These are phyloP conservation scores for Melipona bicolor DNA, from an alignment of 2,888 invertebrate genomes.

Conservation along the genomic window DNA sequence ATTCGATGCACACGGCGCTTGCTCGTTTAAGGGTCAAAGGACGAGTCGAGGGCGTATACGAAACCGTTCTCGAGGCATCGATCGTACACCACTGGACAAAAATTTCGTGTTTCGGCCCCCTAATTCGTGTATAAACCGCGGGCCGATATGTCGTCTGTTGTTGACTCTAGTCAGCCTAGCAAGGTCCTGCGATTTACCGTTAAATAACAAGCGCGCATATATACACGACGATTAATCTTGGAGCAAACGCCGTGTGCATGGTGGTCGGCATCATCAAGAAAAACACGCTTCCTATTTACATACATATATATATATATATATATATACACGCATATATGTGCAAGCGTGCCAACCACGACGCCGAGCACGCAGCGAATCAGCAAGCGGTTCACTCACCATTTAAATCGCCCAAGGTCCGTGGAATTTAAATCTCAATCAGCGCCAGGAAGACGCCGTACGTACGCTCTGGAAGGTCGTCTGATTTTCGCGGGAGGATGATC, in stretches of 20 bases:
- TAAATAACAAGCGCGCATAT: slow-evolving; percentile 10
- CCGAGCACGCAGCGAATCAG: slow-evolving; percentile 27
- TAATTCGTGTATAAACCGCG: slow-evolving; percentile 30
- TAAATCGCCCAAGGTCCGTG: slow-evolving; percentile 76
- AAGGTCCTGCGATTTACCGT: slow-evolving; percentile 32
- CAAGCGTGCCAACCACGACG: slow-evolving; percentile 52
- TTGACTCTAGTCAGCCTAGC: not conserved
- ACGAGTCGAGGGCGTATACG: slow-evolving; percentile 70
- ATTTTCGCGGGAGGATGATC: slow-evolving; percentile 19
- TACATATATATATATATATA: not conserved
- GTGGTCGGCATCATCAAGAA: slow-evolving; percentile 10
- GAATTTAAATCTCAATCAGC: slow-evolving; percentile 79
- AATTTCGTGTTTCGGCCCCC: slow-evolving; percentile 58
- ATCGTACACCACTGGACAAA: slow-evolving; percentile 62
- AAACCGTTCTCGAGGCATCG: slow-evolving; percentile 69
- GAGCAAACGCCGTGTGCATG: slow-evolving; percentile 10
- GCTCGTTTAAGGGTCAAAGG: slow-evolving; percentile 73
- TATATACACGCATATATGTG: slow-evolving; percentile 18
- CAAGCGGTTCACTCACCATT: slow-evolving; percentile 76
- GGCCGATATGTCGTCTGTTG: not conserved
- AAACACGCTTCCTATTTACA: slow-evolving; percentile 37
- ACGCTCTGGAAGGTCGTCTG: slow-evolving; percentile 31
- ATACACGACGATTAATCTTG: slow-evolving; percentile 28
- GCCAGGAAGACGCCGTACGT: slow-evolving; percentile 56
- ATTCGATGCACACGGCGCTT: slow-evolving; percentile 63